A percentile compares a stretch with the other conserved stretches of the same genome.
Evolutionary conservation across 1,140 invertebrate species (phyloP).

Genomic region (Sitobion miscanthi): DNA sequence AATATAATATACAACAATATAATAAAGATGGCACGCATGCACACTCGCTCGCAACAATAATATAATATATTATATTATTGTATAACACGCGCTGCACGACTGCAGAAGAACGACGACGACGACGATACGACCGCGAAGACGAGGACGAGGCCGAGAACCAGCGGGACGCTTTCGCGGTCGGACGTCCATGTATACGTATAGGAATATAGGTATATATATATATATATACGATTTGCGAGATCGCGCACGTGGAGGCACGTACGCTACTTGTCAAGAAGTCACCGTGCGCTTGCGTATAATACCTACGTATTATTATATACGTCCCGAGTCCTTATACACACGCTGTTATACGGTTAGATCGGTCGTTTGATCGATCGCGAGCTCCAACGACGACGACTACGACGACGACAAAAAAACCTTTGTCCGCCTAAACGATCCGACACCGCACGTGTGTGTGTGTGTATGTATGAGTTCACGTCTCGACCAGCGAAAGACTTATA

Average conservation of each 20-base stretch:
- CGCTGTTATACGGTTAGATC: not conserved
- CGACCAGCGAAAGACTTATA: not conserved
- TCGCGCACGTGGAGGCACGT: slow-evolving; percentile 30
- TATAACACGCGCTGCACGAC: not conserved
- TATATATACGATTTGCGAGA: not conserved
- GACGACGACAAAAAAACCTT: not conserved
- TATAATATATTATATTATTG: not conserved
- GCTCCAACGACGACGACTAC: not conserved
- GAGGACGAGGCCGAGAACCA: not conserved
- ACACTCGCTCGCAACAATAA: too few species aligned
- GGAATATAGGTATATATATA: too few species aligned
- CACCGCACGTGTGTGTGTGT: not conserved
- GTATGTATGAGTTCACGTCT: not conserved
- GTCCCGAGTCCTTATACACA: not conserved
- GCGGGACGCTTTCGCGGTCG: slow-evolving; percentile 34
- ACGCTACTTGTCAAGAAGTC: slow-evolving; percentile 53
- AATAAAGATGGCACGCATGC: not conserved
- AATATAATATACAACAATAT: not conserved
- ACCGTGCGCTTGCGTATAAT: not conserved
- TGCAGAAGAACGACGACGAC: not conserved
- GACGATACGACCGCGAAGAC: not conserved
- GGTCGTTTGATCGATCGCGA: slow-evolving; percentile 30
- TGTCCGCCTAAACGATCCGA: slow-evolving; percentile 18
- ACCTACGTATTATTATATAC: too few species aligned
- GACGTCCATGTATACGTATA: not conserved